Conservation (phyloP, 2,888 invertebrate species). For the Julus scandinavius region DNA sequence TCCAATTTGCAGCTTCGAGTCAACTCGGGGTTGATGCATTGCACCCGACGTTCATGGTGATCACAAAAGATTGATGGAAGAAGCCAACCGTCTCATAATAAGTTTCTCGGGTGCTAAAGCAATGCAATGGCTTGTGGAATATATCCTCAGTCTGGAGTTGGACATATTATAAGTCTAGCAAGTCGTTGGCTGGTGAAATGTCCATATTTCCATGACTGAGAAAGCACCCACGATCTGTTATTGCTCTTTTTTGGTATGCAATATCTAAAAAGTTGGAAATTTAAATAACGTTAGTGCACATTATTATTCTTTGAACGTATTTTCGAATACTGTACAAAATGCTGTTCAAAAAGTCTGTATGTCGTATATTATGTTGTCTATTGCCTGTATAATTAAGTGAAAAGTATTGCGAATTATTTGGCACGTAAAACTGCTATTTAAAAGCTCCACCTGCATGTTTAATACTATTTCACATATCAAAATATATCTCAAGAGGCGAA, state of each 20-base stretch:
- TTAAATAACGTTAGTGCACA: no score
- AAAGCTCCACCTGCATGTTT: not conserved
- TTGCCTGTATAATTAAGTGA: constrained; percentile 11
- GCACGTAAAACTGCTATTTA: not conserved
- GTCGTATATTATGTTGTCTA: not conserved
- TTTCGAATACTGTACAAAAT: not conserved
- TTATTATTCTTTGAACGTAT: not conserved
- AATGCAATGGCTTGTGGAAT: no score
- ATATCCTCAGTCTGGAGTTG: no score
- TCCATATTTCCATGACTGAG: no score
- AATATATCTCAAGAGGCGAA: no score
- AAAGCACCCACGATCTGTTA: no score
- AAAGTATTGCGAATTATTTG: not conserved
- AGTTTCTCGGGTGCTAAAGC: no score
- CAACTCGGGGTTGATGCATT: not conserved
- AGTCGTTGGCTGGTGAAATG: no score
- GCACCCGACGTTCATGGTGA: not conserved
- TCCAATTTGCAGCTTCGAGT: not conserved
- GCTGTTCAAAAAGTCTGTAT: not conserved
- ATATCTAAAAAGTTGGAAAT: no score
- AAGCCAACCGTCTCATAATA: not conserved
- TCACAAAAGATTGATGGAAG: not conserved
- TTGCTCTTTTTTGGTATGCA: no score
- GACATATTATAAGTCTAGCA: no score
- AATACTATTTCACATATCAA: no score